Evolutionary conservation across 2,113 vertebrate genomes (phyloP).

Genomic region (Melanotaenia duboulayi): DNA sequence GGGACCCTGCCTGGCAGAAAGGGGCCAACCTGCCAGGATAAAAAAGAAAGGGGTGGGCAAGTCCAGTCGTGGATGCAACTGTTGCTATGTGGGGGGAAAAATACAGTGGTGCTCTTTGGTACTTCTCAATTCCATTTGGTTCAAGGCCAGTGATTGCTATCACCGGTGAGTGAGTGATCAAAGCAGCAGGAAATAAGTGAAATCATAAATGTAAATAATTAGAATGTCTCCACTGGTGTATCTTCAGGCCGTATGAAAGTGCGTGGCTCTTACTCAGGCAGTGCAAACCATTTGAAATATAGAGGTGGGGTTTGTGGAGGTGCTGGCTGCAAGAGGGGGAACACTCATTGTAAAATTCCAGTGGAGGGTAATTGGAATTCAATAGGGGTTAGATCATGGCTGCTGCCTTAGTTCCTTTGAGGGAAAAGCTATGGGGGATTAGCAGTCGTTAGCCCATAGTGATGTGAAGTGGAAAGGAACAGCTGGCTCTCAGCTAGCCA

Average conservation of each 20-base stretch:
- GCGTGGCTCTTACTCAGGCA: slow-evolving; percentile 50
- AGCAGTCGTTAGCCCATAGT: slow-evolving; percentile 76
- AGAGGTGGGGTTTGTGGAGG: slow-evolving; percentile 38
- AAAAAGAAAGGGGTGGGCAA: slow-evolving; percentile 61
- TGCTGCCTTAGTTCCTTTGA: slow-evolving; percentile 77
- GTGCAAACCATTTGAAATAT: slow-evolving; percentile 28
- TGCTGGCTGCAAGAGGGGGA: slow-evolving; percentile 32
- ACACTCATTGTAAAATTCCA: slow-evolving; percentile 76
- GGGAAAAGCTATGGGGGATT: slow-evolving; percentile 80
- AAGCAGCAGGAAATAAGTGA: slow-evolving; percentile 12
- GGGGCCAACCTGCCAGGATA: slow-evolving; percentile 64
- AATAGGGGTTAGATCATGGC: slow-evolving; percentile 83
- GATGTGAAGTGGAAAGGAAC: slow-evolving; percentile 82
- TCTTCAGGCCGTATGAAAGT: slow-evolving; percentile 15
- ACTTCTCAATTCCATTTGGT: slow-evolving; percentile 26
- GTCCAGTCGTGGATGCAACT: slow-evolving; percentile 66
- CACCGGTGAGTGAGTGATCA: not conserved
- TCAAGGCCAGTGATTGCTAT: slow-evolving; percentile 12
- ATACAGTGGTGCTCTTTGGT: slow-evolving; percentile 32
- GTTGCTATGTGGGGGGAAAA: slow-evolving; percentile 62
- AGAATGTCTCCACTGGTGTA: not conserved
- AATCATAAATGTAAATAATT: slow-evolving; percentile 37
- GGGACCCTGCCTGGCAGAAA: slow-evolving; percentile 71
- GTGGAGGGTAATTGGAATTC: slow-evolving; percentile 82
- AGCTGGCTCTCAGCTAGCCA: slow-evolving; percentile 80